Evolutionary conservation across 2,113 vertebrate genomes (phyloP).

Genomic region (Prionailurus bengalensis): DNA sequence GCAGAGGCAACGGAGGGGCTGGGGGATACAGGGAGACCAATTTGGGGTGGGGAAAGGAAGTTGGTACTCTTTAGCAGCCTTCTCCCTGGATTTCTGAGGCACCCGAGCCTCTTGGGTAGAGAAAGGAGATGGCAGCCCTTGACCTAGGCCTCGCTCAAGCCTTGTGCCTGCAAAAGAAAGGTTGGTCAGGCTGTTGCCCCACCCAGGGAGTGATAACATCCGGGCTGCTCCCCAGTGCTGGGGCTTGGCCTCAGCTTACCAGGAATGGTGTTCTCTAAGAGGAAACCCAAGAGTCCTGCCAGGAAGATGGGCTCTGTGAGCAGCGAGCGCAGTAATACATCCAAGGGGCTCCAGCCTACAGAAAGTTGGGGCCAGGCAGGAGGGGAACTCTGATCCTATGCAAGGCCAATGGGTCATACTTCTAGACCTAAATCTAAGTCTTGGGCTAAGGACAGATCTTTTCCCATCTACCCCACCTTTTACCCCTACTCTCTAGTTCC

Average conservation of each 20-base stretch:
- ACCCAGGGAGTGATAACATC: neutral
- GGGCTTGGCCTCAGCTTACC: slow-evolving; percentile 85
- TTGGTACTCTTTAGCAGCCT: slow-evolving; percentile 63
- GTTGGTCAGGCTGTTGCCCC: neutral
- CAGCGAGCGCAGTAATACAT: slow-evolving; percentile 89
- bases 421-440: slow-evolving; percentile 23
- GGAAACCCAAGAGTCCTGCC: slow-evolving; percentile 91
- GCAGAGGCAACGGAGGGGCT: slow-evolving; percentile 88
- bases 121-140: slow-evolving; percentile 16
- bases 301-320: slow-evolving; percentile 90
- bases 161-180: slow-evolving; percentile 62
- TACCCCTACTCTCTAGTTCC: neutral
- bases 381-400: neutral
- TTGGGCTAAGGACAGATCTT: neutral
- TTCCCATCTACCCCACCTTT: neutral
- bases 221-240: neutral
- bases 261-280: slow-evolving; percentile 93
- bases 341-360: slow-evolving; percentile 88
- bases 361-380: neutral
- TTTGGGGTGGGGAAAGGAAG: slow-evolving; percentile 79
- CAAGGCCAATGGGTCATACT: neutral
- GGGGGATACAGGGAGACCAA: slow-evolving; percentile 72
- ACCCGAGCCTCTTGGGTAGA: neutral
- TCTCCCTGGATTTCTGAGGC: neutral
- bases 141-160: slow-evolving; percentile 72